Evolutionary conservation across 2,888 invertebrate genomes (phyloP).

Genomic region (Clitarchus hookeri): DNA sequence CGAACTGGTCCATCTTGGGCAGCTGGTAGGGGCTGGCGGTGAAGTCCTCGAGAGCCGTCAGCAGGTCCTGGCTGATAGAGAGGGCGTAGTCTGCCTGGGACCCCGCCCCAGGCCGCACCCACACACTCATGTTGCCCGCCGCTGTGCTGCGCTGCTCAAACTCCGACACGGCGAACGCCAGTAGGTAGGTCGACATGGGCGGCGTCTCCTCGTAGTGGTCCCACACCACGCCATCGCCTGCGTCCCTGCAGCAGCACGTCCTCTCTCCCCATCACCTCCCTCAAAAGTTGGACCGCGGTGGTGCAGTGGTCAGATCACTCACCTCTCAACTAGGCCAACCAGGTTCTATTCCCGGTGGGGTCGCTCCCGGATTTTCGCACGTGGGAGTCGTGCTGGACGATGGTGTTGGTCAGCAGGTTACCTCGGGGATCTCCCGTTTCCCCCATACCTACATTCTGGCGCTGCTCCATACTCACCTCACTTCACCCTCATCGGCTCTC

Average conservation of each 20-base stretch:
- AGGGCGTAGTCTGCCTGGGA: background rate
- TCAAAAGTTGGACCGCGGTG: too few species aligned
- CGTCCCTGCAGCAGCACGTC: background rate
- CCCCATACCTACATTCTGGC: too few species aligned
- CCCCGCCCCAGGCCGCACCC: conserved; percentile 54
- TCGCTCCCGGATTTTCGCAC: too few species aligned
- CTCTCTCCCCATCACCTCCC: too few species aligned
- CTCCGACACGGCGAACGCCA: conserved; percentile 55
- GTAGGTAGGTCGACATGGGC: conserved; percentile 67
- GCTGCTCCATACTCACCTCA: too few species aligned
- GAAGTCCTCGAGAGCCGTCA: conserved; percentile 6
- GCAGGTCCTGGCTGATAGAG: conserved; percentile 14
- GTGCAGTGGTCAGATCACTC: too few species aligned
- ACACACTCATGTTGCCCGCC: conserved; percentile 37
- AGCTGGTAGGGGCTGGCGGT: conserved; percentile 49
- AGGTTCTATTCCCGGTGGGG: too few species aligned
- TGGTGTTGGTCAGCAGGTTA: too few species aligned
- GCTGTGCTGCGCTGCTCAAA: conserved; percentile 38
- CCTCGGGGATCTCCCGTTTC: too few species aligned
- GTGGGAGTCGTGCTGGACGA: too few species aligned
- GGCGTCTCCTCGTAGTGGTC: conserved; percentile 56
- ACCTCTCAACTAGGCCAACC: too few species aligned
- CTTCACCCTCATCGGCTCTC: too few species aligned
- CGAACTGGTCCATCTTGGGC: conserved; percentile 57
- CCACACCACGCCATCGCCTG: background rate